Conservation (phyloP, 2,113 vertebrate genomes). For the Nicator chloris region DNA sequence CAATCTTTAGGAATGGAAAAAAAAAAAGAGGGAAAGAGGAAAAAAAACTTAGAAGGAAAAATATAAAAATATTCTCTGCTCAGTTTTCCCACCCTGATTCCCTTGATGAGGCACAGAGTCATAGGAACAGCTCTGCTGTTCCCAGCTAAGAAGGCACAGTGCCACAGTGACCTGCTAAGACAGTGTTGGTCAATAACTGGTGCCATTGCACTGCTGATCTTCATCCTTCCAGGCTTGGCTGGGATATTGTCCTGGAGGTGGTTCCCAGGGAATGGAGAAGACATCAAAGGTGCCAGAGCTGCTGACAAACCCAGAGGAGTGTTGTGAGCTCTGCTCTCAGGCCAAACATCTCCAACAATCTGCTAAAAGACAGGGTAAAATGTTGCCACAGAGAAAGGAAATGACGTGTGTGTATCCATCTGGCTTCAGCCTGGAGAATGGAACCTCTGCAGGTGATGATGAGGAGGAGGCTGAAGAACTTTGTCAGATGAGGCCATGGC, state of each 20-base stretch:
- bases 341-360: background rate
- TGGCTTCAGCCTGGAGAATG: background rate
- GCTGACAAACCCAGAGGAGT: background rate
- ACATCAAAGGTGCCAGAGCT: background rate
- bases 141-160: background rate
- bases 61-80: conserved; percentile 14
- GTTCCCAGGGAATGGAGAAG: background rate
- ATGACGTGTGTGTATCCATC: background rate
- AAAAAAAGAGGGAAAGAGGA: conserved; percentile 25
- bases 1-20: conserved; percentile 66
- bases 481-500: background rate
- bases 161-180: background rate
- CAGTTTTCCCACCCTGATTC: conserved; percentile 3
- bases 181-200: background rate
- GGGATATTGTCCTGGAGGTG: background rate
- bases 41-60: background rate
- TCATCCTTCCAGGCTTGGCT: background rate
- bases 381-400: background rate
- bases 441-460: background rate
- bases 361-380: background rate
- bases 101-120: background rate
- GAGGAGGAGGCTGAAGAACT: background rate
- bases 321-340: background rate
- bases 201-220: background rate
- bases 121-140: background rate